These are phyloP conservation scores for Beris chalybata DNA, from an alignment of 2,888 invertebrate genomes.

Conservation along the genomic window DNA sequence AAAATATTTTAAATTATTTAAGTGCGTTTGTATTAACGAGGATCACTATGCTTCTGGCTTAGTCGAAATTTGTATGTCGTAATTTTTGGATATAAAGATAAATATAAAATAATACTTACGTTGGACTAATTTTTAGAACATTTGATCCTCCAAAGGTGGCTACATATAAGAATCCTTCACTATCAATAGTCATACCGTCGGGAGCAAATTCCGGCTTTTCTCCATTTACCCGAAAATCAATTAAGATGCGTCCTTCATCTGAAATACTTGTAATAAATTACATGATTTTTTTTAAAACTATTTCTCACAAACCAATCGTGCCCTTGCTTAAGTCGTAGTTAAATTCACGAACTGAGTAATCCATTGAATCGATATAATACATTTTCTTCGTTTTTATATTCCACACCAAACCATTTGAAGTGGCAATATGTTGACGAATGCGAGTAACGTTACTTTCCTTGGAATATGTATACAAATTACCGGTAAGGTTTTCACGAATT, in stretches of 20 bases:
- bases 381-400: slow-evolving; percentile 66
- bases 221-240: slow-evolving; percentile 59
- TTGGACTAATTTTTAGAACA: slow-evolving; percentile 56
- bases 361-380: slow-evolving; percentile 75
- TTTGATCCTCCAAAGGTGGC: slow-evolving; percentile 71
- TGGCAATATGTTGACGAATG: slow-evolving; percentile 56
- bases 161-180: slow-evolving; percentile 76
- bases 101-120: slow-evolving; percentile 47
- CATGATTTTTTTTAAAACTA: background rate
- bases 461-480: slow-evolving; percentile 51
- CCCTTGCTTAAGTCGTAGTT: slow-evolving; percentile 73
- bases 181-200: slow-evolving; percentile 81
- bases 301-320: slow-evolving; percentile 60
- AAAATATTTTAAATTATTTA: background rate
- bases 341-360: slow-evolving; percentile 67
- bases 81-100: no score
- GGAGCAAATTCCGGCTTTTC: slow-evolving; percentile 58
- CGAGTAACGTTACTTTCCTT: slow-evolving; percentile 42
- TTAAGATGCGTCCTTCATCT: slow-evolving; percentile 62
- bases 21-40: background rate
- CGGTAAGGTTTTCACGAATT: slow-evolving; percentile 50
- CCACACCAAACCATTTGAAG: slow-evolving; percentile 82
- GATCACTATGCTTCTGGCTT: no score
- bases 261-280: background rate
- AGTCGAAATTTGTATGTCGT: no score